Percentiles rank a stretch among this genome's conserved stretches.
These are phyloP conservation scores for Takifugu ocellatus DNA, from an alignment of 2,797 vertebrate genomes.

Conservation along the genomic window DNA sequence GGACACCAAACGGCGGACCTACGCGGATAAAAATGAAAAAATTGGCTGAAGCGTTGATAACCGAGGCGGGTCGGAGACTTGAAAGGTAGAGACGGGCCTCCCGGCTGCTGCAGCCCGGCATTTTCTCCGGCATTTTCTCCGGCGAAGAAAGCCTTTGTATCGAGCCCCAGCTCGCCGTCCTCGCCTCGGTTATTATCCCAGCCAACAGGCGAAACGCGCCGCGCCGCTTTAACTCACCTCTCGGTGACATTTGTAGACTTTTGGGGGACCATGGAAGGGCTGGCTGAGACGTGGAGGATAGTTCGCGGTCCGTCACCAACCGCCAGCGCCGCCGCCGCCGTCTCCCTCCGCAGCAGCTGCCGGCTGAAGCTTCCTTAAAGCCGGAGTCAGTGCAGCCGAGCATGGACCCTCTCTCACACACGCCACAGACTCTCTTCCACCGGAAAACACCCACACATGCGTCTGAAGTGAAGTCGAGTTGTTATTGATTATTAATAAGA, in stretches of 20 bases:
- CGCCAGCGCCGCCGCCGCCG: constrained; percentile 34
- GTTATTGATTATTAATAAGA: too few species aligned
- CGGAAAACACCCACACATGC: constrained; percentile 4
- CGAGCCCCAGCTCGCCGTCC: constrained; percentile 36
- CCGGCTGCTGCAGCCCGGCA: constrained; percentile 74
- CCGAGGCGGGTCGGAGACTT: constrained; percentile 51
- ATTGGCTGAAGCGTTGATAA: constrained; percentile 14
- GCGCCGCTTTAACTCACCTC: constrained; percentile 45
- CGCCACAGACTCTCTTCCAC: constrained; percentile 17
- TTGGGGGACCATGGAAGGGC: neutral
- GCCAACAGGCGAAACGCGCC: neutral
- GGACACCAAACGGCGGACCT: rapidly evolving
- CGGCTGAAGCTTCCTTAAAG: constrained; percentile 58
- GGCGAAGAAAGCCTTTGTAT: constrained; percentile 75
- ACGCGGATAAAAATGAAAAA: neutral
- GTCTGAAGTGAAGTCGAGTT: neutral
- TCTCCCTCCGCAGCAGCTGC: constrained; percentile 48
- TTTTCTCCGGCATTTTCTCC: constrained; percentile 74
- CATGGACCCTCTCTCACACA: constrained; percentile 41
- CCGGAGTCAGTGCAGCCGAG: constrained; percentile 36
- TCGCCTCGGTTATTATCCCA: constrained; percentile 20
- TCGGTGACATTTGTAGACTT: neutral
- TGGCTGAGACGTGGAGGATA: constrained; percentile 21
- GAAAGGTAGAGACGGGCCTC: constrained; percentile 74
- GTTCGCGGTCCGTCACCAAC: constrained; percentile 48